Percentiles rank a stretch among this genome's conserved stretches.
Evolutionary conservation across 2,888 invertebrate genomes (phyloP).

Genomic region (Cryptophagus acutangulus): DNA sequence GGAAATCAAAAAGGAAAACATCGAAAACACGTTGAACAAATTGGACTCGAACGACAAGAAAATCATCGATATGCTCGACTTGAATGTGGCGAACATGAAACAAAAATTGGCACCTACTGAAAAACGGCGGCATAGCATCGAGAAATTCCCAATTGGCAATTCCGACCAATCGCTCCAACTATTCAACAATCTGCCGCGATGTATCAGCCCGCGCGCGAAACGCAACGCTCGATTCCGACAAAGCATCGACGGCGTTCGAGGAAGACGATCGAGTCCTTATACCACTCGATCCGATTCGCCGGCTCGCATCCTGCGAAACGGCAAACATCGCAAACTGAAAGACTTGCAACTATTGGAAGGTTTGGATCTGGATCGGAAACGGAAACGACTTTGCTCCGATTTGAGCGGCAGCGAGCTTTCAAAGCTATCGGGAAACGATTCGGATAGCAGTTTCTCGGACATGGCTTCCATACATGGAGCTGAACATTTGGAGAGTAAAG

Average conservation of each 20-base stretch:
- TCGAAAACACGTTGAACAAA: conserved; percentile 40
- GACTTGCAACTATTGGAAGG: conserved; percentile 55
- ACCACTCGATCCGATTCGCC: conserved; percentile 57
- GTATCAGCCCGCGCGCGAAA: conserved; percentile 40
- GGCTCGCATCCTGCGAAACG: conserved; percentile 60
- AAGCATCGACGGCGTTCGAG: conserved; percentile 32
- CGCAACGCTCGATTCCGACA: conserved; percentile 33
- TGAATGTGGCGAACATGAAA: conserved; percentile 41
- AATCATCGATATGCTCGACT: conserved; percentile 46
- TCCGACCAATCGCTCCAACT: conserved; percentile 22
- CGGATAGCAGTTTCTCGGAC: conserved; percentile 60
- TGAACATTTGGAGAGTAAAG: conserved; percentile 33
- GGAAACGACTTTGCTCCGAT: conserved; percentile 56
- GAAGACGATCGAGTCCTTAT: conserved; percentile 51
- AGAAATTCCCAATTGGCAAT: conserved; percentile 40
- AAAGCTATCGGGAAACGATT: conserved; percentile 58
- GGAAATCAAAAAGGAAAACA: conserved; percentile 39
- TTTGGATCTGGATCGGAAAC: conserved; percentile 50
- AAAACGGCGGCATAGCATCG: conserved; percentile 45
- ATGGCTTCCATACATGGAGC: conserved; percentile 42
- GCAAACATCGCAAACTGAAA: conserved; percentile 60
- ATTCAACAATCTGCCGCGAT: conserved; percentile 37
- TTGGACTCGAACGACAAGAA: conserved; percentile 40
- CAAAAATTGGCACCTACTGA: conserved; percentile 28
- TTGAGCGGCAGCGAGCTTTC: conserved; percentile 58